Evolutionary conservation across 2,888 invertebrate genomes (phyloP).

Genomic region (Caenorhabditis imperialis): DNA sequence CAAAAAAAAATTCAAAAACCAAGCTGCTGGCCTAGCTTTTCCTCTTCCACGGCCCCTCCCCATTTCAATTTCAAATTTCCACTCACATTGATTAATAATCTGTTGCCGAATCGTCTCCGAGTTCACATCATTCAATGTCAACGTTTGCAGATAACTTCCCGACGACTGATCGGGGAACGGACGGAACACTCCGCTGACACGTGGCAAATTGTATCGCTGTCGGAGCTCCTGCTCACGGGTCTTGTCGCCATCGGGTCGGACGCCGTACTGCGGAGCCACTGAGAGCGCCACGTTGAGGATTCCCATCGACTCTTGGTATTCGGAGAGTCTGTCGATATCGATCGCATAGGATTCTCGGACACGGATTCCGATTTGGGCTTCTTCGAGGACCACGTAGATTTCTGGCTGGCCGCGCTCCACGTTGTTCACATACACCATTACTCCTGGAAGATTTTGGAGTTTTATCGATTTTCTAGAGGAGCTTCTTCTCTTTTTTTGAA

Average conservation of each 20-base stretch:
- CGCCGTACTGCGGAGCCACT: slow-evolving; percentile 74
- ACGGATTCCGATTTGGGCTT: slow-evolving; percentile 76
- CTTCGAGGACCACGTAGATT: slow-evolving; percentile 77
- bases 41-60: too few relatives aligned
- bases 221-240: slow-evolving; percentile 71
- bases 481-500: too few relatives aligned
- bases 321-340: slow-evolving; percentile 73
- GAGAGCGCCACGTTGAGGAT: slow-evolving; percentile 74
- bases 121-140: slow-evolving; percentile 75
- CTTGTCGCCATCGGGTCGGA: slow-evolving; percentile 76
- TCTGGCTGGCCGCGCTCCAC: slow-evolving; percentile 77
- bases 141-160: slow-evolving; percentile 60
- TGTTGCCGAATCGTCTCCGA: slow-evolving; percentile 74
- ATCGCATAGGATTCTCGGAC: slow-evolving; percentile 74
- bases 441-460: slow-evolving; percentile 68
- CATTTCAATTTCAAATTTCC: too few relatives aligned
- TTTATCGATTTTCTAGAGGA: too few relatives aligned
- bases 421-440: slow-evolving; percentile 77
- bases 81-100: slow-evolving; percentile 71
- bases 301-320: slow-evolving; percentile 76
- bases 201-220: slow-evolving; percentile 71
- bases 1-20: too few relatives aligned
- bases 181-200: slow-evolving; percentile 73
- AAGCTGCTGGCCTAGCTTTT: too few relatives aligned
- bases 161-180: slow-evolving; percentile 77